phyloP scores from a whole-genome alignment of 2,888 invertebrate genomes.

The Diaphora mendica region DNA sequence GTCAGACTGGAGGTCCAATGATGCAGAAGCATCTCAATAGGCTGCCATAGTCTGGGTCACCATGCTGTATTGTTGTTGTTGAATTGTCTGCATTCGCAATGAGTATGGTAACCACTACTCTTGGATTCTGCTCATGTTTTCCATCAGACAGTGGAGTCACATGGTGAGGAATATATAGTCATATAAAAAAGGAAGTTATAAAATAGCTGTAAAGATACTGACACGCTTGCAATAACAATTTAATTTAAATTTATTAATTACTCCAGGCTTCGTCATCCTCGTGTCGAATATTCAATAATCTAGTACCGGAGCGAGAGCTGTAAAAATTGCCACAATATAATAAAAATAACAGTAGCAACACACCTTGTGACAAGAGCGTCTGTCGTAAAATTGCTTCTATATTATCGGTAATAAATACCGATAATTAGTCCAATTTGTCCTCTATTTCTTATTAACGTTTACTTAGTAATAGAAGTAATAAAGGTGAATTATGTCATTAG shows the following conservation, averaged over 20 bases:
- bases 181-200: no score
- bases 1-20: no score
- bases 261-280: constrained; percentile 18
- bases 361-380: constrained; percentile 12
- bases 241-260: constrained; percentile 36
- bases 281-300: constrained; percentile 34
- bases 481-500: background rate
- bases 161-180: no score
- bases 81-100: no score
- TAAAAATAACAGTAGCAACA: constrained; percentile 29
- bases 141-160: no score
- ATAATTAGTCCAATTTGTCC: constrained; percentile 27
- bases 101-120: no score
- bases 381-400: constrained; percentile 20
- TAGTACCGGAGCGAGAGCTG: constrained; percentile 7
- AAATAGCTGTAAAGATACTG: no score
- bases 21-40: no score
- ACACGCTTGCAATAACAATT: background rate
- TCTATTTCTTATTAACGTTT: background rate
- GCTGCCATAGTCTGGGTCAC: no score
- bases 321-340: constrained; percentile 24
- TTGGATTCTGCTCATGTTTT: no score
- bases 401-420: constrained; percentile 28
- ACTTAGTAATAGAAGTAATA: background rate
- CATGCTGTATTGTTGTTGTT: no score